These are phyloP conservation scores for Mellilla xanthometata DNA, from an alignment of 2,888 invertebrate species.

Conservation along the genomic window DNA sequence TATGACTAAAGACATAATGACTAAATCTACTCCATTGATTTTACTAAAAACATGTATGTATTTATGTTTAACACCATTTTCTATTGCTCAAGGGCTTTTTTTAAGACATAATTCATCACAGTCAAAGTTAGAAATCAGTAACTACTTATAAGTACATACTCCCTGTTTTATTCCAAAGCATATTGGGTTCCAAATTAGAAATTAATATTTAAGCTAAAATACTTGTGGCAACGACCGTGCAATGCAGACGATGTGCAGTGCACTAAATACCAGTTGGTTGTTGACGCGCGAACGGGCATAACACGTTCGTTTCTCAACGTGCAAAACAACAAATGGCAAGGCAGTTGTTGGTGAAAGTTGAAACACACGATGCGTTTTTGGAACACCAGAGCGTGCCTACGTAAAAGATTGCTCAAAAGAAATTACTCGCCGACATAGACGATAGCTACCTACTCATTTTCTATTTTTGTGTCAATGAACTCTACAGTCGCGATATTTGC, in stretches of 20 bases:
- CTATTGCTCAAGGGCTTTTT: too few relatives aligned
- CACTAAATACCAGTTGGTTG: conserved; percentile 19
- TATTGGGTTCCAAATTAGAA: too few relatives aligned
- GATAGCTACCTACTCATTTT: conserved; percentile 3
- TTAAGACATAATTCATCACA: too few relatives aligned
- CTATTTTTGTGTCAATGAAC: conserved; percentile 19
- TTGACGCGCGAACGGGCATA: conserved; percentile 20
- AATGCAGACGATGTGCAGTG: conserved; percentile 17
- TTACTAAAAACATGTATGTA: too few relatives aligned
- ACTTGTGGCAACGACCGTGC: neutral
- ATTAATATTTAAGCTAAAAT: too few relatives aligned
- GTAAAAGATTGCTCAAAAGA: conserved; percentile 20
- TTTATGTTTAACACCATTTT: too few relatives aligned
- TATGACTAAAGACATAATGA: too few relatives aligned
- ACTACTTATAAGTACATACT: too few relatives aligned
- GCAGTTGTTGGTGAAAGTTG: conserved; percentile 49
- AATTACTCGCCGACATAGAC: conserved; percentile 8
- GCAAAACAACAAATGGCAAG: conserved; percentile 39
- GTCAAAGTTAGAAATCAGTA: too few relatives aligned
- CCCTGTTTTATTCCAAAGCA: too few relatives aligned
- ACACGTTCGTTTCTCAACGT: conserved; percentile 38
- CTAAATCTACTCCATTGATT: too few relatives aligned
- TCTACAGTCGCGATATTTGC: conserved; percentile 7
- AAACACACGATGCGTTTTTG: conserved; percentile 43
- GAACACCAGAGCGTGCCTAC: conserved; percentile 28